A percentile compares a stretch with the other conserved stretches of the same genome.
Conservation (phyloP, 2,113 vertebrate species). For the Pyrgilauda ruficollis region DNA sequence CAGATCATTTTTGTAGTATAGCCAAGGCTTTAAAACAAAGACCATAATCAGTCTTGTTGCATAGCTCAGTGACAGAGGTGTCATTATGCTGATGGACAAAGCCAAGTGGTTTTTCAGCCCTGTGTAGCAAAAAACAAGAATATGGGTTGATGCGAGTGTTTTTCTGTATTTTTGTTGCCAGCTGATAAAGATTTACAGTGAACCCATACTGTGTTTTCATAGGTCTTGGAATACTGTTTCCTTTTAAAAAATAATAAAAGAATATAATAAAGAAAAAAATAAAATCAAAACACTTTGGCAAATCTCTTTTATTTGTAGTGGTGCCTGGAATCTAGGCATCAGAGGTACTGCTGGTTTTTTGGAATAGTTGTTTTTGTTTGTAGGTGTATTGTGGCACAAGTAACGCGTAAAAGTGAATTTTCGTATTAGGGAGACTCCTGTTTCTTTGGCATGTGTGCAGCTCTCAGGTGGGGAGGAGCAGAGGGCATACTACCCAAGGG, state of each 20-base stretch:
- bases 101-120: background rate
- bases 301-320: background rate
- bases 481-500: background rate
- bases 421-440: background rate
- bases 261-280: background rate
- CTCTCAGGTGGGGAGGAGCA: background rate
- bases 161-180: background rate
- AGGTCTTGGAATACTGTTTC: background rate
- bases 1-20: conserved; percentile 39
- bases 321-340: background rate
- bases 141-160: background rate
- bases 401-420: background rate
- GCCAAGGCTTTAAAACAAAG: conserved; percentile 43
- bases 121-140: background rate
- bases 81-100: conserved; percentile 43
- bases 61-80: conserved; percentile 1
- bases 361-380: background rate
- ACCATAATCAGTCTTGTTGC: background rate
- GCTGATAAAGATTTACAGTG: background rate
- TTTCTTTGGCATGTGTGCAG: background rate
- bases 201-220: background rate
- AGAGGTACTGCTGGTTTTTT: background rate
- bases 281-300: background rate
- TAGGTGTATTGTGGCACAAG: background rate
- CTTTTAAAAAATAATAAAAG: background rate